Evolutionary conservation across 2,797 vertebrate genomes (phyloP).

Genomic region (Pangasius macronema): DNA sequence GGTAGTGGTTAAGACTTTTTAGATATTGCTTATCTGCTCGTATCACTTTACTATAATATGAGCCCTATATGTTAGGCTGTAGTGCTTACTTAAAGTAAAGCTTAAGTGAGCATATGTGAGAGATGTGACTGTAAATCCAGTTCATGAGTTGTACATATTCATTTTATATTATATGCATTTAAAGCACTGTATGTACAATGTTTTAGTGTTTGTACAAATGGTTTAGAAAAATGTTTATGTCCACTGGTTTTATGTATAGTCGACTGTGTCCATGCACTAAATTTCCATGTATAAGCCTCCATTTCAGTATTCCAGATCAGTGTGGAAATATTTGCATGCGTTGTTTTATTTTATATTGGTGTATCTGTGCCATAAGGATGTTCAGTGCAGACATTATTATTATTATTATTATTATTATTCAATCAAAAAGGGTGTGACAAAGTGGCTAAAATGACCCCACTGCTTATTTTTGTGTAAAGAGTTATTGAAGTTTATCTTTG

Average conservation of each 20-base stretch:
- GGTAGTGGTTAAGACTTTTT: background rate
- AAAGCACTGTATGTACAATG: background rate
- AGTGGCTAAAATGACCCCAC: background rate
- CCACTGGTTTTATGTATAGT: background rate
- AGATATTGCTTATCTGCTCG: background rate
- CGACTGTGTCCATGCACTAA: background rate
- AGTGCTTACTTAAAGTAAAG: conserved; percentile 16
- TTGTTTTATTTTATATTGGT: background rate
- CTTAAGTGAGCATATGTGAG: background rate
- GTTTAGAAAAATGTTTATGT: background rate
- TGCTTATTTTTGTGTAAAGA: background rate
- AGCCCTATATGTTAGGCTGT: conserved; percentile 3
- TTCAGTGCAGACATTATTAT: background rate
- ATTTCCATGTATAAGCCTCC: background rate
- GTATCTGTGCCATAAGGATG: conserved; percentile 20
- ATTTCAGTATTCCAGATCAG: background rate
- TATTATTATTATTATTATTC: no score
- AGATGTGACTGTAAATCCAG: conserved; percentile 1
- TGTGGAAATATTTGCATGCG: background rate
- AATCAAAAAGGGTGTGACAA: background rate
- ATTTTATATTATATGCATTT: background rate
- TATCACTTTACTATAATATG: background rate
- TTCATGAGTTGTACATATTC: conserved; percentile 7
- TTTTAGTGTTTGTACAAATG: background rate
- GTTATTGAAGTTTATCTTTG: background rate